Conservation (phyloP, 92 coral and sea anemone species). For the Actinernus sp. region DNA sequence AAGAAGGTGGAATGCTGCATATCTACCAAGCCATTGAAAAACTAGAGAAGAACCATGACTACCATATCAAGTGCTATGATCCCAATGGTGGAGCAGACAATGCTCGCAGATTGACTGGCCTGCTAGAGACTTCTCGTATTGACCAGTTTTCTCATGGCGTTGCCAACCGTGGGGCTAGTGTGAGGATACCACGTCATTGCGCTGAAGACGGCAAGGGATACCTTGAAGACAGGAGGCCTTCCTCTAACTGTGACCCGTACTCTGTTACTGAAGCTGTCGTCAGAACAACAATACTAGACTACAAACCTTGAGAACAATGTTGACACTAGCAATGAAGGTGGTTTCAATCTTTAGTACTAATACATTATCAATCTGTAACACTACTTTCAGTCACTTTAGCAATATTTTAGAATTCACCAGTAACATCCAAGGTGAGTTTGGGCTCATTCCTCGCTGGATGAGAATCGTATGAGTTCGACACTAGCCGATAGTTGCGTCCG, state of each 20-base stretch:
- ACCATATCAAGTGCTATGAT: constrained; percentile 90
- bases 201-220: constrained; percentile 96
- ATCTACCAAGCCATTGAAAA: constrained; percentile 91
- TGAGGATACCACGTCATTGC: constrained; percentile 91
- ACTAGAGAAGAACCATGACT: constrained; percentile 84
- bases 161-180: constrained; percentile 94
- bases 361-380: too few relatives aligned
- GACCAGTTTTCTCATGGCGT: constrained; percentile 91
- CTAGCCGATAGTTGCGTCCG: too few relatives aligned
- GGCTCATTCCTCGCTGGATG: too few relatives aligned
- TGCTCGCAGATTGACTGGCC: constrained; percentile 86
- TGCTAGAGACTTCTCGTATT: constrained; percentile 87
- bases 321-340: too few relatives aligned
- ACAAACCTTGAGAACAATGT: neutral
- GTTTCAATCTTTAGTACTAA: too few relatives aligned
- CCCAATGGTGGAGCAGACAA: constrained; percentile 94
- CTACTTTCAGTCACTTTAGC: too few relatives aligned
- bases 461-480: too few relatives aligned
- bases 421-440: too few relatives aligned
- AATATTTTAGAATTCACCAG: too few relatives aligned
- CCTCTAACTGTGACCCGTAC: constrained; percentile 97
- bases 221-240: constrained; percentile 95
- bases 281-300: constrained; percentile 70
- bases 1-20: constrained; percentile 86
- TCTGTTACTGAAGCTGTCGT: constrained; percentile 92